These are phyloP conservation scores for Wiebesia pumilae DNA, from an alignment of 1,140 invertebrate species.

Conservation along the genomic window DNA sequence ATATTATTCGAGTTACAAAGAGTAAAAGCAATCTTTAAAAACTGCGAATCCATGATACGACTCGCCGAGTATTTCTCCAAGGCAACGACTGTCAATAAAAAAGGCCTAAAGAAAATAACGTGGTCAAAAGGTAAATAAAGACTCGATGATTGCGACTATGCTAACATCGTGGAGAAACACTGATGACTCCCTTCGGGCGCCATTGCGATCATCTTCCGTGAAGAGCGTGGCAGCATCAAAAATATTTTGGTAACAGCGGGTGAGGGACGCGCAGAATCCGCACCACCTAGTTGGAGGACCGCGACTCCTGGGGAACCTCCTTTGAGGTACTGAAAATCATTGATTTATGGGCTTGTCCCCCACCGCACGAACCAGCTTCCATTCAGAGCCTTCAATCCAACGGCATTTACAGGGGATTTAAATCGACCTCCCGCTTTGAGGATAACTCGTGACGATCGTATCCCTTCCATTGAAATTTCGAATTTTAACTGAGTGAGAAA, in stretches of 20 bases:
- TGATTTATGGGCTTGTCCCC: not conserved
- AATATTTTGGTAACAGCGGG: not conserved
- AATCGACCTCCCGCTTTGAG: not conserved
- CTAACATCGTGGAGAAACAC: no score
- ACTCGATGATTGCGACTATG: no score
- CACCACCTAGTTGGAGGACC: not conserved
- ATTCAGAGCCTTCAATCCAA: not conserved
- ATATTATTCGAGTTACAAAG: no score
- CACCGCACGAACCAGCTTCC: not conserved
- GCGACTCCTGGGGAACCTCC: not conserved
- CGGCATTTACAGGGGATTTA: not conserved
- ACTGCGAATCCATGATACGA: no score
- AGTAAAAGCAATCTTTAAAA: no score
- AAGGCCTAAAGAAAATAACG: no score
- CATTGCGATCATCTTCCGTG: not conserved
- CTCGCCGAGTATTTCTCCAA: no score
- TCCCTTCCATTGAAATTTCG: not conserved
- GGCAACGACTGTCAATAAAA: no score
- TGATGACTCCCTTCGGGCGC: not conserved
- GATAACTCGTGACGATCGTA: not conserved
- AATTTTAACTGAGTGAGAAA: not conserved
- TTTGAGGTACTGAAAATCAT: not conserved
- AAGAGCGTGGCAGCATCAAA: not conserved
- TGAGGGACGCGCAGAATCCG: not conserved
- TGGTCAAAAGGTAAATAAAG: no score